These are phyloP conservation scores for Phaonia tiefii DNA, from an alignment of 2,888 invertebrate genomes.

Conservation along the genomic window DNA sequence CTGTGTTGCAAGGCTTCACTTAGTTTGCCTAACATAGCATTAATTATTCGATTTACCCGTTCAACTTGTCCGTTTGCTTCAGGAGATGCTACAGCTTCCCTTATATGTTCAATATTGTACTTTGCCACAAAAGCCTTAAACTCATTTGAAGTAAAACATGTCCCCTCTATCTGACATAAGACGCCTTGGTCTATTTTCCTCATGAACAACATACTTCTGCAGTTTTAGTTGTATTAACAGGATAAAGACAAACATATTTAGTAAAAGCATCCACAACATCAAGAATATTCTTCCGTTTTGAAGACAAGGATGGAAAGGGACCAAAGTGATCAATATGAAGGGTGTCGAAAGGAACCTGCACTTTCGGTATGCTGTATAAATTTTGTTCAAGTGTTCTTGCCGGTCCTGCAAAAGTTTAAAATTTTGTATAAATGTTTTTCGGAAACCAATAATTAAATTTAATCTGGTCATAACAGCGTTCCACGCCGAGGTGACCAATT, in stretches of 20 bases:
- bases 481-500: neutral
- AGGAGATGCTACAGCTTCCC: neutral
- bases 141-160: slow-evolving; percentile 16
- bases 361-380: slow-evolving; percentile 49
- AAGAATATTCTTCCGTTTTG: slow-evolving; percentile 52
- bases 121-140: neutral
- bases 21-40: slow-evolving; percentile 45
- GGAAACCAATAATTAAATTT: slow-evolving; percentile 26
- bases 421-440: slow-evolving; percentile 18
- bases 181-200: neutral
- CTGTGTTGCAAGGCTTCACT: slow-evolving; percentile 43
- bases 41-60: slow-evolving; percentile 50
- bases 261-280: slow-evolving; percentile 53
- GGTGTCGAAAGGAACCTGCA: slow-evolving; percentile 48
- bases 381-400: neutral
- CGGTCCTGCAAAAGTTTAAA: slow-evolving; percentile 8
- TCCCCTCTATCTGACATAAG: neutral
- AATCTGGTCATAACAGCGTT: slow-evolving; percentile 2
- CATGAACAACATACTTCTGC: slow-evolving; percentile 9
- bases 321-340: slow-evolving; percentile 52
- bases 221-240: neutral
- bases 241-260: slow-evolving; percentile 3
- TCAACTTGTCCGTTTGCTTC: slow-evolving; percentile 50
- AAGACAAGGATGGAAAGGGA: slow-evolving; percentile 38
- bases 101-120: slow-evolving; percentile 14